Base-by-base conservation (phyloP, 2,113 vertebrate genomes). In the Scophthalmus maximus region DNA sequence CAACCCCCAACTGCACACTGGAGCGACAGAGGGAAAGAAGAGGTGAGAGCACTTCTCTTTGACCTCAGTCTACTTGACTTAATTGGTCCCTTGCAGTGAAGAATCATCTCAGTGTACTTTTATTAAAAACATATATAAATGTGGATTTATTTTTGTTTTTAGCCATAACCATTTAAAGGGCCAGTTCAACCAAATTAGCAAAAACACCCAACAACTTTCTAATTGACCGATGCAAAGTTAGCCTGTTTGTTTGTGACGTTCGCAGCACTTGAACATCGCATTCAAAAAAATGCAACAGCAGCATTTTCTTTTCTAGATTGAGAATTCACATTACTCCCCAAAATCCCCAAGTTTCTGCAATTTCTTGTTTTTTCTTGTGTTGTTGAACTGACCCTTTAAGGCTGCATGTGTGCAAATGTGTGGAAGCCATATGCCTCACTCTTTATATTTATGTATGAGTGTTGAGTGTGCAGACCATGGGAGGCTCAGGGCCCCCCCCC, bases 371-470 rank as follows among this genome's bases (percentile, higher is more conserved):
- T n/a, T n/a, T n/a, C n/a, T n/a, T n/a, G n/a, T n/a, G n/a, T n/a
- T n/a, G n/a, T 8, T 18, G 22, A 62, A 52, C 23, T 1, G 1
- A 58, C 27, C 38, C 50, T 32, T 66, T 1, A 51, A 27, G 18
- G 12, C 58, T 23, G 50, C 22, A 8, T 17, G 22, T 49, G 44
- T 70, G 20, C 7, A n/a, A n/a, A 27, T 63, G 26, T 63, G 38
- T 47, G 25, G 26, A 34, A 51, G 20, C 26, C 52, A 40, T 7
- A 25, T 56, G 46, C 22, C 18, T 51, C 34, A 18, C 22, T 65
- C 55, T 20, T 44, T 49, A 61, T 64, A 40, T 57, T 56, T 26
- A 56, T 58, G 30, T 53, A 5, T 69, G 66, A n/a, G 12, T 34
- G 36, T 56, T 69, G 58, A 29, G 29, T 59, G 52, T 47, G 50